Evolutionary conservation across 1,140 invertebrate genomes (phyloP), one percentile per base, ranked within the genome.

Genomic region (Scaptomyza graminum): DNA sequence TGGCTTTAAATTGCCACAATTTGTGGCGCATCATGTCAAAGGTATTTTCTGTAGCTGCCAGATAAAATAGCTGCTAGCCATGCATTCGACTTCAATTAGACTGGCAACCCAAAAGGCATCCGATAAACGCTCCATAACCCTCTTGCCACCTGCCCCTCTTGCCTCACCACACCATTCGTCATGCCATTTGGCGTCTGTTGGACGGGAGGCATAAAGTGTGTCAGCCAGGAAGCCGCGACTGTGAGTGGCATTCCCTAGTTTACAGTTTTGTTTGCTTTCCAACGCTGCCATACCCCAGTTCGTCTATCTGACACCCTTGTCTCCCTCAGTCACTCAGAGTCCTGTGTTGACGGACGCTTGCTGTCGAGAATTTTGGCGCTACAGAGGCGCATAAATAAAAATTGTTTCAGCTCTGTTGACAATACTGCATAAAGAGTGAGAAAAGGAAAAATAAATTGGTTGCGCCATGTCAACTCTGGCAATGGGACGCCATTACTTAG

Each of bases 321-420:
- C 28, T 47, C 43, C 12, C 65, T 39, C 65, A 69, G 52, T 65
- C 66, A 67, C 66, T 34, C 63, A 66, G 74, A 66, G 74, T 87
- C 82, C 78, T 87, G 82, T 85, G 82, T 87, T 85, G 82, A 85
- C 78, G 87, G 82, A 85, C 82, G 80, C 69, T 78, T 87, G 82
- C 74, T 83, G 83, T 76, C 83, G 70, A 85, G 85, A 85, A 85
- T 87, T 85, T 85, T 57, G 82, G 74, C 74, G 82, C 82, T 85
- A 82, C 78, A 87, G 82, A 60, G 78, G 82, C 76, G 78, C 83
- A 87, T 85, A 87, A 82, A 85, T 87, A 82, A 76, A 84, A 78
- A 87, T 75, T 75, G 68, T 80, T 65, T 66, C 59, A 69, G 41
- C 66, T 52, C 52, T 75, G 78, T 79, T 57, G 79, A 74, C 71